Evolutionary conservation across 2,113 vertebrate genomes (phyloP).

Genomic region (Neomonachus schauinslandi): DNA sequence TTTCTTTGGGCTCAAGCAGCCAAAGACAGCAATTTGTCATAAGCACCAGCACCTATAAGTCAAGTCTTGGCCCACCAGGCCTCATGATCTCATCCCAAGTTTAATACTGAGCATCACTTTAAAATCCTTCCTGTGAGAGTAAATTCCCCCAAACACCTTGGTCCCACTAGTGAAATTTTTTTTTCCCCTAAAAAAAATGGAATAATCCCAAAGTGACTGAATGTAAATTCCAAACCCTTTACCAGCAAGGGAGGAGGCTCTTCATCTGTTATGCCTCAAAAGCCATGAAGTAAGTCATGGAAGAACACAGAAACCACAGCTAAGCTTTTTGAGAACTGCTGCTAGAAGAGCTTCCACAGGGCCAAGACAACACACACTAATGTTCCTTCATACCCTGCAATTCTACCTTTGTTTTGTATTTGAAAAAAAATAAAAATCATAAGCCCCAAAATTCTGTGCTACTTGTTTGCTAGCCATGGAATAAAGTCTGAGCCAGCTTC

Average conservation of each 20-base stretch:
- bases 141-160: neutral
- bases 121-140: neutral
- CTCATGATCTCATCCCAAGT: neutral
- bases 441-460: neutral
- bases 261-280: neutral
- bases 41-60: neutral
- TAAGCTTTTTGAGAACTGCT: neutral
- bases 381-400: neutral
- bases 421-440: neutral
- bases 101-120: neutral
- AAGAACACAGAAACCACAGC: neutral
- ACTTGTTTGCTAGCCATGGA: neutral
- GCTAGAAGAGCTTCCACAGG: neutral
- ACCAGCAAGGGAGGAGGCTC: neutral
- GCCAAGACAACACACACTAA: neutral
- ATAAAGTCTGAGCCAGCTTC: neutral
- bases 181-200: neutral
- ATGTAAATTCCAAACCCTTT: neutral
- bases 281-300: neutral
- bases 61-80: neutral
- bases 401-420: neutral
- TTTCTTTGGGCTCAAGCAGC: neutral
- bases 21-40: neutral
- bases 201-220: neutral
- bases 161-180: neutral